Conservation (phyloP, 2,113 vertebrate genomes). For the Sus scrofa region DNA sequence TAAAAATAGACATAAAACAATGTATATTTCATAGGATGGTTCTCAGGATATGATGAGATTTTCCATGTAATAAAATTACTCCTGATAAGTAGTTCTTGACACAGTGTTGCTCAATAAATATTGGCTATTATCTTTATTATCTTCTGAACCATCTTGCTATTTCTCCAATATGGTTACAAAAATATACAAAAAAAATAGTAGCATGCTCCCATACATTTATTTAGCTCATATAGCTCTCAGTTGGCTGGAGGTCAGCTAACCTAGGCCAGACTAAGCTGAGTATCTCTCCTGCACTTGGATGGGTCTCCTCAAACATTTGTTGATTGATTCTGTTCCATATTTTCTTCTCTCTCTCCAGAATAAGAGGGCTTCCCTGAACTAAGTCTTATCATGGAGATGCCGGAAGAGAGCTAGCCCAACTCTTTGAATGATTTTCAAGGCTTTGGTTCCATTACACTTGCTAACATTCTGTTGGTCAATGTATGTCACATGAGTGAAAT, state of each 20-base stretch:
- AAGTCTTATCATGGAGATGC: not conserved
- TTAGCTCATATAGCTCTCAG: not conserved
- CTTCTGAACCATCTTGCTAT: not conserved
- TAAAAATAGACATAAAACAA: not conserved
- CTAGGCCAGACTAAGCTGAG: not conserved
- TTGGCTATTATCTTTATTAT: not conserved
- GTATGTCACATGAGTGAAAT: not conserved
- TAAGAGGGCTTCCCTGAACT: not conserved
- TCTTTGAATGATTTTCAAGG: not conserved
- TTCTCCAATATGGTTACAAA: not conserved
- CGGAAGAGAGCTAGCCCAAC: not conserved
- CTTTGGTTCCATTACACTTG: not conserved
- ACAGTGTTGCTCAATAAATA: not conserved
- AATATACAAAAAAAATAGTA: not conserved
- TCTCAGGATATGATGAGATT: not conserved
- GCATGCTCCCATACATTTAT: not conserved
- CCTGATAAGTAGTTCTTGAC: not conserved
- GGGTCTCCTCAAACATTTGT: not conserved
- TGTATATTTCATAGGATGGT: not conserved
- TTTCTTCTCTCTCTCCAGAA: not conserved
- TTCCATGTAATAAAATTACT: not conserved
- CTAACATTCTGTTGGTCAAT: not conserved
- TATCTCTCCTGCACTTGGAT: not conserved
- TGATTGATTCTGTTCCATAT: not conserved
- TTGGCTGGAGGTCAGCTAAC: not conserved